Conservation (phyloP, 1,140 invertebrate genomes). For the Dolichoris vasculosae region DNA sequence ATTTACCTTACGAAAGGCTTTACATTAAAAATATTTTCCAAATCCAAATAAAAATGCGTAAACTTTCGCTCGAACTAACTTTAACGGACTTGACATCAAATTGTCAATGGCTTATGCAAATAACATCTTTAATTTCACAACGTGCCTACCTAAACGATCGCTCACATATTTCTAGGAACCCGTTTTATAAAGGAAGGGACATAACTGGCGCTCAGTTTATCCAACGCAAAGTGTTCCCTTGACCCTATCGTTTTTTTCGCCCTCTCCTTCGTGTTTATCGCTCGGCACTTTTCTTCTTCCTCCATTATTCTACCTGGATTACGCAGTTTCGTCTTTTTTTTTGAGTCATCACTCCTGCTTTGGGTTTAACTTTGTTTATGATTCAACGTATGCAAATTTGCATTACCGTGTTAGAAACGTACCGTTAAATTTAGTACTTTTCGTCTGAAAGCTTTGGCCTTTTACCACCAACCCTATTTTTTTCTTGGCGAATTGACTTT, state of each 20-base stretch:
- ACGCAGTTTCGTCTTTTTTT: constrained; percentile 1
- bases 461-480: neutral
- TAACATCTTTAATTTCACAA: neutral
- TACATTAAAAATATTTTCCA: no score
- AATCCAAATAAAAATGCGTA: no score
- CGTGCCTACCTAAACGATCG: neutral
- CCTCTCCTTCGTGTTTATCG: neutral
- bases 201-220: neutral
- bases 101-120: no score
- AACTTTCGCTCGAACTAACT: no score
- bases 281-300: constrained; percentile 4
- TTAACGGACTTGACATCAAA: no score
- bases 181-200: neutral
- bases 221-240: constrained; percentile 30
- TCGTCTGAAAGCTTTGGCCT: constrained; percentile 15
- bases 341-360: neutral
- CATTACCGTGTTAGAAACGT: constrained; percentile 17
- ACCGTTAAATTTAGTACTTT: constrained; percentile 51
- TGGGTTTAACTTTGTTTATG: constrained; percentile 11
- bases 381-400: constrained; percentile 25
- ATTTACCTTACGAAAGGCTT: no score
- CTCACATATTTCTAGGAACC: neutral
- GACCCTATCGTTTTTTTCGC: neutral
- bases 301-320: constrained; percentile 25
- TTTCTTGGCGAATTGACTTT: neutral